phyloP scores from a whole-genome alignment of 2,113 vertebrate species.

The Odobenus rosmarus region DNA sequence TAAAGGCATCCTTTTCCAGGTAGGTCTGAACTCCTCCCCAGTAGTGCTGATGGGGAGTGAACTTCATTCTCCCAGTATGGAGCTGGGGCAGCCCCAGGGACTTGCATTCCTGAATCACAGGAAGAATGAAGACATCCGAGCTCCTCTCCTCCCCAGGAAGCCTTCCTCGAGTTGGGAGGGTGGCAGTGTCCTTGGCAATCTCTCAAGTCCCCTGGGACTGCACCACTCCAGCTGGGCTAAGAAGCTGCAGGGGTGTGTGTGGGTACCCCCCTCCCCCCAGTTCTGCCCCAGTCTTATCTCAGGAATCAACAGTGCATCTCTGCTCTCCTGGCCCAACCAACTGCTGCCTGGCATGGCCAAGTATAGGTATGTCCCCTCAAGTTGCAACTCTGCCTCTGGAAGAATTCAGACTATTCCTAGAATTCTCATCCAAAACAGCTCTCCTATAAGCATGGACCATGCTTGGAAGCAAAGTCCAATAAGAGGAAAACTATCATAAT shows the following conservation, averaged over 20 bases:
- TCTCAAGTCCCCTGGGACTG: neutral
- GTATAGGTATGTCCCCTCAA: neutral
- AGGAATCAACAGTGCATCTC: accelerated
- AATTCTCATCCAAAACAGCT: neutral
- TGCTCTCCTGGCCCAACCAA: neutral
- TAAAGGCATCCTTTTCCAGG: neutral
- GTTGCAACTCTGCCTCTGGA: neutral
- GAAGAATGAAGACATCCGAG: neutral
- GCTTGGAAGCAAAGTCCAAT: neutral
- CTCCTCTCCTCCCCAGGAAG: neutral
- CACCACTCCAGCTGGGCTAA: neutral
- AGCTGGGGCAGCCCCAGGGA: neutral
- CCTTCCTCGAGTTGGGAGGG: neutral
- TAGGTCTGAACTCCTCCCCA: neutral
- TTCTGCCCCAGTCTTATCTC: neutral
- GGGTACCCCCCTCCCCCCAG: neutral
- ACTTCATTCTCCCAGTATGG: neutral
- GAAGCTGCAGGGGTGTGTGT: neutral
- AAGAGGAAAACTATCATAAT: neutral
- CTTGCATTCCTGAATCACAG: neutral
- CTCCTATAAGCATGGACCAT: neutral
- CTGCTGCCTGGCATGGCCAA: neutral
- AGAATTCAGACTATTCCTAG: neutral
- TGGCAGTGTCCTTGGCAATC: neutral
- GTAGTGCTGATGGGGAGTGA: neutral